These are phyloP conservation scores for Serripes groenlandicus DNA, from an alignment of 2,888 invertebrate genomes.

Conservation along the genomic window DNA sequence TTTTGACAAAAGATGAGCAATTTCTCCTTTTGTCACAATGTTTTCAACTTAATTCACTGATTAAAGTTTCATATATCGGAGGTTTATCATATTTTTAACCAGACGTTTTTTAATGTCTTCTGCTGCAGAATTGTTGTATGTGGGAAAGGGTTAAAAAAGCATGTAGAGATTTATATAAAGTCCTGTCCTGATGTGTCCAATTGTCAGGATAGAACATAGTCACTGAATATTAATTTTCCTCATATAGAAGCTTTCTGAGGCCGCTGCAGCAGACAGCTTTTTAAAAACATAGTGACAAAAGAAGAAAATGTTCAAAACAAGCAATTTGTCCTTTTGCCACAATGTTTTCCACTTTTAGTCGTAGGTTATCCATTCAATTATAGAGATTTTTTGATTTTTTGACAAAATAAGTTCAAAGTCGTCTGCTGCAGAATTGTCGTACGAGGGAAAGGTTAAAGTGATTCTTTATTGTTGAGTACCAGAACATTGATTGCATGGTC, in stretches of 20 bases:
- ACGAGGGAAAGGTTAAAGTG: neutral
- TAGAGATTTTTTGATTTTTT: too few relatives aligned
- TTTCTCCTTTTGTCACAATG: slow-evolving; percentile 6
- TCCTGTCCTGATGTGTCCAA: too few relatives aligned
- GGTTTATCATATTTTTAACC: too few relatives aligned
- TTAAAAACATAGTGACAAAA: neutral
- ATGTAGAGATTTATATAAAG: too few relatives aligned
- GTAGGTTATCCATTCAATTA: neutral
- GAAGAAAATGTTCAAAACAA: neutral
- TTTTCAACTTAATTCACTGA: too few relatives aligned
- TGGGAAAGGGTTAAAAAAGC: too few relatives aligned
- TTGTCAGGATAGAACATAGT: neutral
- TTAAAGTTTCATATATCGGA: too few relatives aligned
- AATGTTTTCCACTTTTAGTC: neutral
- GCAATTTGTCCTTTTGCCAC: neutral
- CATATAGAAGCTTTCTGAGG: neutral
- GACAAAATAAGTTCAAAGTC: too few relatives aligned
- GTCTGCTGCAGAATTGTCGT: too few relatives aligned
- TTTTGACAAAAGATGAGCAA: neutral
- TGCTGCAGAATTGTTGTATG: too few relatives aligned
- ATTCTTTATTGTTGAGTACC: neutral
- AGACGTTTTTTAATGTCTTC: too few relatives aligned
- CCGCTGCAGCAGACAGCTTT: neutral
- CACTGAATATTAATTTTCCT: neutral
- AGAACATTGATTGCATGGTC: too few relatives aligned